Conservation (phyloP, 2,113 vertebrate species). For the Austrofundulus limnaeus region DNA sequence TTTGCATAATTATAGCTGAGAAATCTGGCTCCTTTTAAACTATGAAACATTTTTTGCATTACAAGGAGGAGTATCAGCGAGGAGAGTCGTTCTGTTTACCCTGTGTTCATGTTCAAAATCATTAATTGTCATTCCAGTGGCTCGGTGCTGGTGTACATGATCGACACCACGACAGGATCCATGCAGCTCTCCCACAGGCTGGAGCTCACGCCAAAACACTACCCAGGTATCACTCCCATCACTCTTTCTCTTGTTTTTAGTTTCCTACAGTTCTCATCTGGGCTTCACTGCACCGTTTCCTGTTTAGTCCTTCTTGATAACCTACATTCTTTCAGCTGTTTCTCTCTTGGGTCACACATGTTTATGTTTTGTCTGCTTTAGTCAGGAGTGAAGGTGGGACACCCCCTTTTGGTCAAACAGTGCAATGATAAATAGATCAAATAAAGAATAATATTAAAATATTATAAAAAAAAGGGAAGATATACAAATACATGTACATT, state of each 20-base stretch:
- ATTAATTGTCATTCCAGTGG: constrained; percentile 77
- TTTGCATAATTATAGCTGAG: too few relatives aligned
- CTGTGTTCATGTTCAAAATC: background rate
- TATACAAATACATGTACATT: too few relatives aligned
- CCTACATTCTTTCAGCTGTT: background rate
- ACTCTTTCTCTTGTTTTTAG: background rate
- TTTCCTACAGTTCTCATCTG: background rate
- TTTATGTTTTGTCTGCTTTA: background rate
- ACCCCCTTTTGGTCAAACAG: constrained; percentile 30
- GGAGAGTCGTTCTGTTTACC: too few relatives aligned
- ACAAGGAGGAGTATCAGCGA: too few relatives aligned
- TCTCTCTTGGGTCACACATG: background rate
- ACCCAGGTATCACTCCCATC: constrained; percentile 85
- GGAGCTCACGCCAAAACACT: constrained; percentile 97
- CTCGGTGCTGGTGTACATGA: constrained; percentile 93
- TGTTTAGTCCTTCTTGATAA: background rate
- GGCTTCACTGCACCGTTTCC: constrained; percentile 3
- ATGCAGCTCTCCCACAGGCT: constrained; percentile 98
- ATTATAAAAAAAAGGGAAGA: too few relatives aligned
- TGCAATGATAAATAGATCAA: too few relatives aligned
- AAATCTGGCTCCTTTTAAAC: too few relatives aligned
- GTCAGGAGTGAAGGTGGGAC: constrained; percentile 27
- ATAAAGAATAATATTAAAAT: too few relatives aligned
- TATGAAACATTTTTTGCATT: too few relatives aligned
- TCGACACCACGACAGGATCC: constrained; percentile 92